Conservation (phyloP, 2,888 invertebrate species). For the Pollenia amentaria region DNA sequence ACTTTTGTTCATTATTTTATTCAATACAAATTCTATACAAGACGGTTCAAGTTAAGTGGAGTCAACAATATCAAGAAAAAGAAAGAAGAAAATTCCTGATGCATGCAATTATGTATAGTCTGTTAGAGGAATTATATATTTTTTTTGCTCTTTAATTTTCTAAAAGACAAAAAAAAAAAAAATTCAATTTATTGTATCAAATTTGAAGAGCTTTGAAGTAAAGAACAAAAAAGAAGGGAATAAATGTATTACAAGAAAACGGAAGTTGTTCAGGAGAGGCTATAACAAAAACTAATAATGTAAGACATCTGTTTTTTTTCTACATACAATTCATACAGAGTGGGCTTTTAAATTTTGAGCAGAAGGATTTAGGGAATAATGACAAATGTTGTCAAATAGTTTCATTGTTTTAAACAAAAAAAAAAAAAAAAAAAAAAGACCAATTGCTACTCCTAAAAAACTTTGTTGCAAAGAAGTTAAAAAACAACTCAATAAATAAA, state of each 20-base stretch:
- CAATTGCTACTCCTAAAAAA: too few relatives aligned
- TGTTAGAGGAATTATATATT: constrained; percentile 37
- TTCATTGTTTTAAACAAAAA: too few relatives aligned
- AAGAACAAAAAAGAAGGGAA: constrained; percentile 7
- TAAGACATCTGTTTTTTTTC: neutral
- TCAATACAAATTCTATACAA: constrained; percentile 64
- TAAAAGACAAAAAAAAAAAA: constrained; percentile 26
- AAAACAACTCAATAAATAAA: too few relatives aligned
- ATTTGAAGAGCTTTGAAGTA: neutral
- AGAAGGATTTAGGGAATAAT: too few relatives aligned
- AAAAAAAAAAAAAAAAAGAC: too few relatives aligned
- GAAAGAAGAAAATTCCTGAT: constrained; percentile 47
- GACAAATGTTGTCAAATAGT: too few relatives aligned
- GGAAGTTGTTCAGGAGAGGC: constrained; percentile 35
- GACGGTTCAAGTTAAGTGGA: constrained; percentile 46
- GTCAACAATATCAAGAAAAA: constrained; percentile 36
- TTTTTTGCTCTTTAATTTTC: constrained; percentile 33
- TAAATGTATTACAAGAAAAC: neutral
- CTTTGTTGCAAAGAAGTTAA: too few relatives aligned
- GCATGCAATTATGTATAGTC: constrained; percentile 62
- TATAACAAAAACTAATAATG: constrained; percentile 38
- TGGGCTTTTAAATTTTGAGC: neutral
- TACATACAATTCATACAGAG: neutral
- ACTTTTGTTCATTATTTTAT: constrained; percentile 51
- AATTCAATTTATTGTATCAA: constrained; percentile 45